Base-by-base conservation (phyloP, 2,797 vertebrate genomes). In the Microcaecilia unicolor region DNA sequence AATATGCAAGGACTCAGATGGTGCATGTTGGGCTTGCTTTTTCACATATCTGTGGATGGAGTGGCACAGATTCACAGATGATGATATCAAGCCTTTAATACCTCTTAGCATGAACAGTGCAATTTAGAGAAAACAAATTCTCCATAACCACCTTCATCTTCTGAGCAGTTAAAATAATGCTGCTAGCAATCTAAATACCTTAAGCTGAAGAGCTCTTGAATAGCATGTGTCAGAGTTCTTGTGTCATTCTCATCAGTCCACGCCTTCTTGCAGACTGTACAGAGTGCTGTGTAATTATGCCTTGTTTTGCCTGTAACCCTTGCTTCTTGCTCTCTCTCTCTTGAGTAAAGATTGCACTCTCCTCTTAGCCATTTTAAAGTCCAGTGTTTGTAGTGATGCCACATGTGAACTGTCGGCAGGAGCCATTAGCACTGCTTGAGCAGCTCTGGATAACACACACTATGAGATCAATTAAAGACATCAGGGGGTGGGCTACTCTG, bases 401-500 rank as follows among this genome's bases (percentile, higher is more conserved):
- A 37, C 58, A 59, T 78, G 67, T 44, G 65, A 69, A 51, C 61
- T 59, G 18, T 61, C 63, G 41, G 41, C 53, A 58, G 60, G 56
- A 60, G 34, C 60, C 37, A 67, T 80, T 74, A 77, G 61, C 51
- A 50, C 44, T 34, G 64, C 74, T 68, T 63, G 68, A 69, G 44
- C 64, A 67, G 48, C 48, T 62, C 59, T 70, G 64, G 69, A 54
- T 70, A 67, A 76, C 52, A 54, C 61, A 68, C 58, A 0, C 48
- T 47, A 31, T 58, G 72, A 71, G 78, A 66, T 74, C 79, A 72
- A 80, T 81, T 81, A 78, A 74, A 77, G 74, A 76, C 58, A 18
- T 75, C 66, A 70, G 61, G 55, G n/a, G 65, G 64, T 72, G 65
- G 55, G 52, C 49, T 54, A 49, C 36, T 22, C 52, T 25, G 20